Base-by-base conservation (phyloP, 2,888 invertebrate species). In the Cylloceria caligata region DNA sequence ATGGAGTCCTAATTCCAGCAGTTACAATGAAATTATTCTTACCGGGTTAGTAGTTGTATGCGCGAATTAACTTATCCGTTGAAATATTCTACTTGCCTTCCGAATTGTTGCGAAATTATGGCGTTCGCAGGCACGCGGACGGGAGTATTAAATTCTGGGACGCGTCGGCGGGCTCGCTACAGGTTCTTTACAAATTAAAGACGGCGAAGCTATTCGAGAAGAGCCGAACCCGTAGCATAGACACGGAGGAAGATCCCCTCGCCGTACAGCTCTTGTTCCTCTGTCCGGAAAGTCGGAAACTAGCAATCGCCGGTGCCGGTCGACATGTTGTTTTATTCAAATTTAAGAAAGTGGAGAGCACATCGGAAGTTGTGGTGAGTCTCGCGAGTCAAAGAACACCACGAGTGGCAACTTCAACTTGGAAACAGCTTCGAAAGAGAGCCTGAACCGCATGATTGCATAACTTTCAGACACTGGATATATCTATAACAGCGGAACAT, bases 111-210 rank as follows among this genome's bases (percentile, higher is more conserved):
- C n/a, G 21, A 13, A n/a, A n/a, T 49, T 49, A 7, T n/a, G n/a
- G 24, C 9, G 13, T 19, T 30, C 94, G n/a, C 94, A 98, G 98
- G 68, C 99, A 99, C 93, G 97, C 99, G 85, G 99, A 99, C 94
- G 99, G 99, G 71, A 98, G 98, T 91, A 95, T 99, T 77, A 99
- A 99, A 93, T 99, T 99, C 94, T 99, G 99, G 99, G 99, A 99
- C 93, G 98, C 98, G 62, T 98, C 98, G 90, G 98, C 98, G 72
- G 98, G 98, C 86, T 97, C 97, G 84, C 94, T 99, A 88, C 99
- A 99, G 94, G 97, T 99, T 90, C 95, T 99, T 91, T 99, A 99
- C 94, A 99, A 99, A 95, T 94, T 99, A 91, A 99, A 99, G 95
- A 99, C 99, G 92, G 97, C 98, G 87, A 99, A 99, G 87, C 95